Percentiles rank a stretch among this genome's conserved stretches.
Evolutionary conservation across 2,113 vertebrate species (phyloP).

Genomic region (Orientallactaga bullata): DNA sequence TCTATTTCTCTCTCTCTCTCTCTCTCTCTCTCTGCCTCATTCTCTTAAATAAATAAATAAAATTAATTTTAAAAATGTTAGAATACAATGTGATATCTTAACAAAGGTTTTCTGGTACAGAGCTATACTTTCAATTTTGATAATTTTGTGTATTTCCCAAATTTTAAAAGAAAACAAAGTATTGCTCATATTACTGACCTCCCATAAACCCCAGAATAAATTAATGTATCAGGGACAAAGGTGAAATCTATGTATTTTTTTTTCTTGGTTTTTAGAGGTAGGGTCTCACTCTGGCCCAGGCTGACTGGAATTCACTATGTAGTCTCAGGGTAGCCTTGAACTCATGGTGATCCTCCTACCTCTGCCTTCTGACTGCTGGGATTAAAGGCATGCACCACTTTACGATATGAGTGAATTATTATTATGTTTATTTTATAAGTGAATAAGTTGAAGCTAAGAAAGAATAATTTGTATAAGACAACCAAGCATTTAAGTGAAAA

Average conservation of each 20-base stretch:
- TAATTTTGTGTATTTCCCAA: background rate
- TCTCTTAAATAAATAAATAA: too few relatives aligned
- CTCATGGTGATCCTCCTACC: too few relatives aligned
- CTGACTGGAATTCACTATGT: too few relatives aligned
- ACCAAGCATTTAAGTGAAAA: background rate
- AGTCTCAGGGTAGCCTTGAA: too few relatives aligned
- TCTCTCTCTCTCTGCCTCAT: too few relatives aligned
- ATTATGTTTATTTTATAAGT: constrained; percentile 48
- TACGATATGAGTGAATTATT: background rate
- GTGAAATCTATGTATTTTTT: background rate
- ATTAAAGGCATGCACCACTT: too few relatives aligned
- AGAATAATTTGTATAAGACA: constrained; percentile 9
- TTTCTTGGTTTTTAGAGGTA: too few relatives aligned
- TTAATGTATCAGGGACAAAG: background rate
- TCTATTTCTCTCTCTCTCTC: too few relatives aligned
- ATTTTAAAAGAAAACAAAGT: background rate
- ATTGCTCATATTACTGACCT: background rate
- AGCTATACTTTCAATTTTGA: background rate
- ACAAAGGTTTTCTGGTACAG: background rate
- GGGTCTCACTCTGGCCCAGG: too few relatives aligned
- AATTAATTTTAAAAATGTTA: too few relatives aligned
- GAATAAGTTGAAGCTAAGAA: constrained; percentile 7
- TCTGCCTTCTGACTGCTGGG: too few relatives aligned
- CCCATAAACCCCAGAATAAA: background rate
- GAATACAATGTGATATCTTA: background rate